Conservation (phyloP, 2,797 vertebrate species). For the Erithacus rubecula region DNA sequence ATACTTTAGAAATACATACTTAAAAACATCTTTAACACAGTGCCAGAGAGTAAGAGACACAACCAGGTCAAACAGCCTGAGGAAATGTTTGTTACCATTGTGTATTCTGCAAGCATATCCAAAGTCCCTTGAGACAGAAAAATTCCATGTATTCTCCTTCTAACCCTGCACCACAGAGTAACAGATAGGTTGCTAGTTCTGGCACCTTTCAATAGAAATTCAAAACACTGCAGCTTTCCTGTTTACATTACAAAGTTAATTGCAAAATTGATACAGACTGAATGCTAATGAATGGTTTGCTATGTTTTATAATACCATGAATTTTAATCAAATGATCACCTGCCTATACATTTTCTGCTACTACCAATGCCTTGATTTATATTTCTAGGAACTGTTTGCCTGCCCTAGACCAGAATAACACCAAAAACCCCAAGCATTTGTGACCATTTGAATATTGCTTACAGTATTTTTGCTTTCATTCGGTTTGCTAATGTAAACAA, state of each 20-base stretch:
- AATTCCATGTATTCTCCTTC: background rate
- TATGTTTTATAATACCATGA: background rate
- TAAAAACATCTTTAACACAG: background rate
- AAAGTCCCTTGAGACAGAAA: background rate
- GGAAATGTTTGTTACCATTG: background rate
- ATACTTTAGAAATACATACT: background rate
- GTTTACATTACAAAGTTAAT: background rate
- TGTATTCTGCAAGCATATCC: background rate
- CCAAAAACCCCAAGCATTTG: background rate
- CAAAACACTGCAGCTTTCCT: background rate
- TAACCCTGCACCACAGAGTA: background rate
- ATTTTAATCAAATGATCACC: background rate
- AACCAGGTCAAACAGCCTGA: background rate
- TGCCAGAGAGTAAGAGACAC: background rate
- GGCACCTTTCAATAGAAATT: background rate
- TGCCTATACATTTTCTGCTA: background rate
- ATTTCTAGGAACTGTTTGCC: background rate
- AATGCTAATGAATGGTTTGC: background rate
- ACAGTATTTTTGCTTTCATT: background rate
- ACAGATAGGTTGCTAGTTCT: background rate
- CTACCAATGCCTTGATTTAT: background rate
- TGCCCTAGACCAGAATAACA: background rate
- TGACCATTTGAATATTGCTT: background rate
- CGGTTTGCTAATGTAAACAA: background rate
- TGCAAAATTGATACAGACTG: background rate